Evolutionary conservation across 2,113 vertebrate genomes (phyloP).

Genomic region (Phaethornis superciliosus): DNA sequence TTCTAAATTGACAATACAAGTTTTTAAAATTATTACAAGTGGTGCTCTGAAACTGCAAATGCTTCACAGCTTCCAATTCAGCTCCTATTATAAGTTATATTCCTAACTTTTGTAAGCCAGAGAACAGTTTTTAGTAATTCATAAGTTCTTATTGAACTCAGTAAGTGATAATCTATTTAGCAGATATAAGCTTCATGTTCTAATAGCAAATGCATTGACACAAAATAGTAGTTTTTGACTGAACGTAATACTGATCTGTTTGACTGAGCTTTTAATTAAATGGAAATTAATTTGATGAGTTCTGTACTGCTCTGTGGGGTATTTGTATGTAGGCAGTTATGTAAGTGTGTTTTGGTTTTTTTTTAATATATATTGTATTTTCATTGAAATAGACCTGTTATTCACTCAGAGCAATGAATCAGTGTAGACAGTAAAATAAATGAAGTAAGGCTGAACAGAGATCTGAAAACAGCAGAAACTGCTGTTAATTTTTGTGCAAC

Average conservation of each 20-base stretch:
- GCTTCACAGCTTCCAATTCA: neutral
- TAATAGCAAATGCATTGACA: conserved; percentile 12
- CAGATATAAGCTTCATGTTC: neutral
- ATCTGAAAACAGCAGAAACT: neutral
- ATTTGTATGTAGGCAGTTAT: neutral
- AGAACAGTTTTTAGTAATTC: neutral
- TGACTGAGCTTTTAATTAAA: conserved; percentile 27
- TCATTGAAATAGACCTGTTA: conserved; percentile 14
- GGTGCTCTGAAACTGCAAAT: neutral
- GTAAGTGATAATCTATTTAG: neutral
- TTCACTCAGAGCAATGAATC: neutral
- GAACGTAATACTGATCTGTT: neutral
- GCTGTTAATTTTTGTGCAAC: neutral
- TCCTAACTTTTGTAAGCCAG: neutral
- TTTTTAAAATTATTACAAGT: neutral
- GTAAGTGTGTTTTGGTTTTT: neutral
- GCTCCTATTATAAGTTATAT: neutral
- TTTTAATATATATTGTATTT: neutral
- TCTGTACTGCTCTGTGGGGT: neutral
- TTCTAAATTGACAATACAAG: neutral
- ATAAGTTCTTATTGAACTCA: neutral
- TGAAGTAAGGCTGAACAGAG: neutral
- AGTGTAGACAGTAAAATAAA: neutral
- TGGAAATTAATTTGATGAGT: neutral
- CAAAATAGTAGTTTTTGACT: conserved; percentile 3